These are phyloP conservation scores for Troides helena DNA, from an alignment of 2,888 invertebrate genomes.

Conservation along the genomic window DNA sequence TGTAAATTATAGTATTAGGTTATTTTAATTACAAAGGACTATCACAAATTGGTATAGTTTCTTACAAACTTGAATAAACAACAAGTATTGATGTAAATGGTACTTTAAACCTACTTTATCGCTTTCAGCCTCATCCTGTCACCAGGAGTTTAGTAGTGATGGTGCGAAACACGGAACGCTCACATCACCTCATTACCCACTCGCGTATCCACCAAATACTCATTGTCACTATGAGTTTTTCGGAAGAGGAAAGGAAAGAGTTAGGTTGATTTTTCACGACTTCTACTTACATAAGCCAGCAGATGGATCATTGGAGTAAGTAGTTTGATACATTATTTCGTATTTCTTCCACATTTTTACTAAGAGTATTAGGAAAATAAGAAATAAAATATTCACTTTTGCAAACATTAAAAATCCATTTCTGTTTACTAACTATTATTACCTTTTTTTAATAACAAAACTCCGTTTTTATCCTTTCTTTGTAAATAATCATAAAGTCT, in stretches of 20 bases:
- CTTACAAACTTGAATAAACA: neutral
- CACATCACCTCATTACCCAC: slow-evolving; percentile 91
- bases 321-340: slow-evolving; percentile 33
- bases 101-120: slow-evolving; percentile 34
- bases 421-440: too few relatives aligned
- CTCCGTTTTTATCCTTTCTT: too few relatives aligned
- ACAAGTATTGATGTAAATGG: neutral
- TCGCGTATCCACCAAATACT: slow-evolving; percentile 88
- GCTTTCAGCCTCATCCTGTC: slow-evolving; percentile 88
- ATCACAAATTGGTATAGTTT: too few relatives aligned
- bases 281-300: slow-evolving; percentile 87
- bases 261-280: slow-evolving; percentile 91
- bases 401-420: too few relatives aligned
- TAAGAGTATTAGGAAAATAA: too few relatives aligned
- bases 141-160: slow-evolving; percentile 88
- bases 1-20: too few relatives aligned
- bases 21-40: too few relatives aligned
- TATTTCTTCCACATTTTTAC: neutral
- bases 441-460: too few relatives aligned
- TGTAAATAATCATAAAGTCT: too few relatives aligned
- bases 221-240: slow-evolving; percentile 95
- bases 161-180: slow-evolving; percentile 90
- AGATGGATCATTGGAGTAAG: slow-evolving; percentile 83
- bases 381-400: too few relatives aligned
- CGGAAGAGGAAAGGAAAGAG: slow-evolving; percentile 90